phyloP scores from a whole-genome alignment of 2,797 vertebrate species.

The Darevskia nairensis region DNA sequence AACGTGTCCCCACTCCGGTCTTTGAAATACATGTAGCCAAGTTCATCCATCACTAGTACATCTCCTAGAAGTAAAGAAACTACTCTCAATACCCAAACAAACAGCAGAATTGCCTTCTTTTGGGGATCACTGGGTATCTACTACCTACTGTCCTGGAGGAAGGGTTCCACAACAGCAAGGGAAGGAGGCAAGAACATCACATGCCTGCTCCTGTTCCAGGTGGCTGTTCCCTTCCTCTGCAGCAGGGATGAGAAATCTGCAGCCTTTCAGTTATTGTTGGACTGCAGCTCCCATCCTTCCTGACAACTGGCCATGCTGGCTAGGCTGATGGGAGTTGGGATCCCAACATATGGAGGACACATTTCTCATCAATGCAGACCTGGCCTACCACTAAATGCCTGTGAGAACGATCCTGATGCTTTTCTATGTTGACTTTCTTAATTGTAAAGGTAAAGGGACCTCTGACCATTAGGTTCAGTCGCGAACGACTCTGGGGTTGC shows the following conservation, averaged over 20 bases:
- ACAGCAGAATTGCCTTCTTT: too few relatives aligned
- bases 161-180: too few relatives aligned
- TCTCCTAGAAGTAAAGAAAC: slow-evolving; percentile 80
- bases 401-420: not conserved
- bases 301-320: too few relatives aligned
- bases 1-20: slow-evolving; percentile 98
- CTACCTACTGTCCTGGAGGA: too few relatives aligned
- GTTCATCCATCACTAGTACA: slow-evolving; percentile 95
- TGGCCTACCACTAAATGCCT: not conserved
- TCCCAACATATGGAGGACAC: not conserved
- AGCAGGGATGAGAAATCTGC: not conserved
- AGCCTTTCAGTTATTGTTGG: not conserved
- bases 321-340: not conserved
- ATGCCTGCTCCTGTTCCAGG: not conserved
- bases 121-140: too few relatives aligned
- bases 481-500: too few relatives aligned
- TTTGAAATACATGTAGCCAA: slow-evolving; percentile 94
- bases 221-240: too few relatives aligned
- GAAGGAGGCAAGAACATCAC: too few relatives aligned
- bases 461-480: too few relatives aligned
- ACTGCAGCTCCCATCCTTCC: not conserved
- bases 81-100: not conserved
- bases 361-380: not conserved
- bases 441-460: too few relatives aligned
- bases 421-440: not conserved